These are phyloP conservation scores for Enteromius radiatus DNA, from an alignment of 2,797 vertebrate species.

Conservation along the genomic window DNA sequence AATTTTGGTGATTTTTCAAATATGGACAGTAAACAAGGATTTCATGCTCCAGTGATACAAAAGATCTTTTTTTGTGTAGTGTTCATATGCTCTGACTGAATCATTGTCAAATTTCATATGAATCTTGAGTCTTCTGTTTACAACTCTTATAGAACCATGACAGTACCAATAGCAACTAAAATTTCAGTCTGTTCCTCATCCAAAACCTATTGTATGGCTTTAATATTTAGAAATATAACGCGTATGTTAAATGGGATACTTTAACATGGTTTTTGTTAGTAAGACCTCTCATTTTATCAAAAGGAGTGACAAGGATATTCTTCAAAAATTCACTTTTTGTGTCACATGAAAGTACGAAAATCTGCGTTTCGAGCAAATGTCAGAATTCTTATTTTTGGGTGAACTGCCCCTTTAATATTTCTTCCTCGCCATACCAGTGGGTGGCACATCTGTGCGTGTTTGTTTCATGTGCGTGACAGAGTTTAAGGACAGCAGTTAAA, in stretches of 20 bases:
- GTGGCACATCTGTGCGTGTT: conserved; percentile 34
- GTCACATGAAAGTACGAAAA: neutral
- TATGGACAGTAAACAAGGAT: neutral
- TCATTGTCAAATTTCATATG: neutral
- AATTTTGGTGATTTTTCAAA: neutral
- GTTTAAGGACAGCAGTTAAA: conserved; percentile 49
- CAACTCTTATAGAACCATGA: neutral
- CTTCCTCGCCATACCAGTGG: conserved; percentile 45
- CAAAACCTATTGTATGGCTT: neutral
- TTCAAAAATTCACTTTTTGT: neutral
- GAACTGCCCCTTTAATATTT: conserved; percentile 19
- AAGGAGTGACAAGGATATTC: neutral
- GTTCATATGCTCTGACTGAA: neutral
- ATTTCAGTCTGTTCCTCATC: neutral
- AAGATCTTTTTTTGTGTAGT: too few species aligned
- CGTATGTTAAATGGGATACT: neutral
- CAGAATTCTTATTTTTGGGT: neutral
- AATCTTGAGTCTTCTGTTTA: neutral
- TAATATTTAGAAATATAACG: neutral
- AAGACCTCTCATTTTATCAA: neutral
- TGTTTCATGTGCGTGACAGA: conserved; percentile 53
- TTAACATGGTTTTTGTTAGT: neutral
- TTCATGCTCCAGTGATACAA: too few species aligned
- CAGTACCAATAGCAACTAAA: neutral
- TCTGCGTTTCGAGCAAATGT: neutral